These are phyloP conservation scores for Luehdorfia chinensis DNA, from an alignment of 1,140 invertebrate species.

Conservation along the genomic window DNA sequence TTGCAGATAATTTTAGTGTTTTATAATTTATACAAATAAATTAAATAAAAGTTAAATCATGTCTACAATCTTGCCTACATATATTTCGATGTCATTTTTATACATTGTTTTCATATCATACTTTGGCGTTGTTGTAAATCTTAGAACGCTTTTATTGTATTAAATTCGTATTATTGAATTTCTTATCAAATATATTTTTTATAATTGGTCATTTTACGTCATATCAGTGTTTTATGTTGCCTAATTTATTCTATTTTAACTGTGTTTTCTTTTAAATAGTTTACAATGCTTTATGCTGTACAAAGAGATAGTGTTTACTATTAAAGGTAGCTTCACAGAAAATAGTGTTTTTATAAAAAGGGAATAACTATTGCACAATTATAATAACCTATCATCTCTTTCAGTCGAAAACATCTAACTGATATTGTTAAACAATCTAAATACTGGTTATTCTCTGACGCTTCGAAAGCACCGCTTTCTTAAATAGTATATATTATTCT, in stretches of 20 bases:
- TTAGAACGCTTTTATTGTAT: constrained; percentile 25
- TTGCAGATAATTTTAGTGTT: constrained; percentile 7
- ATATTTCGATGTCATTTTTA: constrained; percentile 34
- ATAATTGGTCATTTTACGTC: constrained; percentile 16
- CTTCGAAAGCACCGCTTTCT: too few species aligned
- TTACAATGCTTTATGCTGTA: constrained; percentile 59
- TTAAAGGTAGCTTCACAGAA: neutral
- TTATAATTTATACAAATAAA: constrained; percentile 22
- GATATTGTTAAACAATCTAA: too few species aligned
- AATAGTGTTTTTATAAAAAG: neutral
- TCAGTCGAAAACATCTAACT: too few species aligned
- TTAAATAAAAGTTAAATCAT: constrained; percentile 39
- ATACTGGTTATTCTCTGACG: too few species aligned
- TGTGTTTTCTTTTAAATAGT: constrained; percentile 54
- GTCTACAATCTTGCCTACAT: constrained; percentile 52
- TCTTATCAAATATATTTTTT: constrained; percentile 20
- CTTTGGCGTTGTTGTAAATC: constrained; percentile 32
- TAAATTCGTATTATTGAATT: constrained; percentile 31
- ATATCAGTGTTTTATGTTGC: constrained; percentile 52
- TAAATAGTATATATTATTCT: too few species aligned
- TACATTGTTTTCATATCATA: constrained; percentile 24
- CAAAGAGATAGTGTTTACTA: constrained; percentile 20
- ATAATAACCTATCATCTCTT: too few species aligned
- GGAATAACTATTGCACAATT: too few species aligned
- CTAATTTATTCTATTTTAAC: constrained; percentile 68